phyloP scores from a whole-genome alignment of 1,140 invertebrate species.

The Brachionus angularis region DNA sequence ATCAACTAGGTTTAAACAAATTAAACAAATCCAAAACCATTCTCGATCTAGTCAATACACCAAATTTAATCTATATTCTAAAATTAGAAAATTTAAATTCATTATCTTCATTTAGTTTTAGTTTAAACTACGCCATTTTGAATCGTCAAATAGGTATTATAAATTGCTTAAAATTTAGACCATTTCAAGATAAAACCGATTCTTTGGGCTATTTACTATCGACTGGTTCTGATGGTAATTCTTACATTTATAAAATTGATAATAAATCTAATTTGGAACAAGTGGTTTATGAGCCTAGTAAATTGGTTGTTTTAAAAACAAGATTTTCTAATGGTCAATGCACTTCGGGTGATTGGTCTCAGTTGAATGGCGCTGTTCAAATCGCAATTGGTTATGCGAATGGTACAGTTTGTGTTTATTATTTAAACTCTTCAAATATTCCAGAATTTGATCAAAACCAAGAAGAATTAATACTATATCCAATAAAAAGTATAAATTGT shows the following conservation, averaged over 20 bases:
- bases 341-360: constrained; percentile 26
- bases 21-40: neutral
- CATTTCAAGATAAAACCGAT: constrained; percentile 4
- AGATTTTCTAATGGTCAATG: constrained; percentile 25
- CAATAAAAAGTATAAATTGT: neutral
- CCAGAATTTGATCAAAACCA: constrained; percentile 1
- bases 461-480: neutral
- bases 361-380: constrained; percentile 5
- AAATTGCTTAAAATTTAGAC: constrained; percentile 10
- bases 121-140: constrained; percentile 10
- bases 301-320: neutral
- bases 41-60: neutral
- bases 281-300: neutral
- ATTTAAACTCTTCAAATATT: neutral
- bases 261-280: neutral
- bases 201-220: constrained; percentile 11
- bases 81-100: constrained; percentile 14
- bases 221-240: constrained; percentile 23
- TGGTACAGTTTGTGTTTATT: neutral
- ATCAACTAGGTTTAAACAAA: neutral
- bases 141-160: constrained; percentile 13
- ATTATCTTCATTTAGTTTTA: neutral
- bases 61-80: constrained; percentile 37
- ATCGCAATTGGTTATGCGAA: constrained; percentile 37
- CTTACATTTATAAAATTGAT: neutral